These are phyloP conservation scores for Stenolophus ochropezus DNA, from an alignment of 2,888 invertebrate species.

Conservation along the genomic window DNA sequence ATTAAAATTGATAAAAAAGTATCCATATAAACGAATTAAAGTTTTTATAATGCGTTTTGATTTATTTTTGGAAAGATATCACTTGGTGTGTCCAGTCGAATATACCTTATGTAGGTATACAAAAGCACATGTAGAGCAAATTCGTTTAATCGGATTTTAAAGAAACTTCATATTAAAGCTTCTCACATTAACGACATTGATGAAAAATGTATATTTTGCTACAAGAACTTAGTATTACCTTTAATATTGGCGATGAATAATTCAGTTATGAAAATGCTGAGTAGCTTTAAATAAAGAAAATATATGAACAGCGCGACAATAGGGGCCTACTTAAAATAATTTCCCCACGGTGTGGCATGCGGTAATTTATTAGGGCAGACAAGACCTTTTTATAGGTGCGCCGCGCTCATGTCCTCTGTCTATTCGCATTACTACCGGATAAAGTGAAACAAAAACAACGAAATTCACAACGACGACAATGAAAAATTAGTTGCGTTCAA, in stretches of 20 bases:
- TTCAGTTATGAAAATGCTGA: neutral
- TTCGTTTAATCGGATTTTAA: too few relatives aligned
- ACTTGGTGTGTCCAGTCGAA: too few relatives aligned
- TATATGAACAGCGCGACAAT: conserved; percentile 11
- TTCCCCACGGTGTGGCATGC: conserved; percentile 43
- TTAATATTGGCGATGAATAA: neutral
- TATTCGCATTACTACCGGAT: conserved; percentile 19
- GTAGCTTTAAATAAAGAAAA: conserved; percentile 18
- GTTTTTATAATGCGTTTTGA: too few relatives aligned
- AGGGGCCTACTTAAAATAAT: conserved; percentile 52
- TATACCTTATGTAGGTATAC: too few relatives aligned
- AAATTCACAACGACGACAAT: conserved; percentile 12
- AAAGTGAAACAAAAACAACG: neutral
- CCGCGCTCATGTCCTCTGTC: neutral
- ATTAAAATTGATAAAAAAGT: too few relatives aligned
- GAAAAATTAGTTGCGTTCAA: conserved; percentile 17
- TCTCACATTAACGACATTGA: too few relatives aligned
- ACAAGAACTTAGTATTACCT: neutral
- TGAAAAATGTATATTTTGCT: too few relatives aligned
- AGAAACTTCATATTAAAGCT: too few relatives aligned
- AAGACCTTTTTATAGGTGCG: conserved; percentile 32
- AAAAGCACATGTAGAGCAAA: too few relatives aligned
- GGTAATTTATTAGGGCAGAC: conserved; percentile 39
- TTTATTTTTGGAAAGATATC: too few relatives aligned
- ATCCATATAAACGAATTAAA: too few relatives aligned